Evolutionary conservation across 2,797 vertebrate genomes (phyloP), one percentile per base, ranked within the genome.

Genomic region (Sciurus vulgaris): DNA sequence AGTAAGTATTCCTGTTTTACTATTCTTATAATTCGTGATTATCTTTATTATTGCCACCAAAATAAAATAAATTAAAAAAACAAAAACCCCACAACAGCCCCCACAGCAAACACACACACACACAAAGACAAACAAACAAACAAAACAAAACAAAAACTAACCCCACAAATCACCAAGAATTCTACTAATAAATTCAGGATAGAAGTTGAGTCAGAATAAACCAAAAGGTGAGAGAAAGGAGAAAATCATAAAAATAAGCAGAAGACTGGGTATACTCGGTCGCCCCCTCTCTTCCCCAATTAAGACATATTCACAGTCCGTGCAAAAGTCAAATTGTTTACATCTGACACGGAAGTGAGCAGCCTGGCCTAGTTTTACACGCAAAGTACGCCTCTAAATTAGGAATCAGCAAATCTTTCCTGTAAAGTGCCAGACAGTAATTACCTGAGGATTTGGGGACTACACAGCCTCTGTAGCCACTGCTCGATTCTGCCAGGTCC

Each of bases 321-420:
- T 6, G 6, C 65, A 84, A 84, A 82, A 77, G 44, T 30, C 33
- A 59, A 22, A 78, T 14, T 76, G 26, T 59, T 89, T 84, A 77
- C 54, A 61, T 24, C 8, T 17, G 59, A 67, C 61, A 51, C n/a
- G 33, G 24, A 95, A 84, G 77, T 35, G 10, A 89, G 14, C 35
- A 91, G 86, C 65, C 18, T 38, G 35, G 70, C 33, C 81, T 76
- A 24, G 22, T 18, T 89, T 63, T 54, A 59, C 49, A 47, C 44
- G 74, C 86, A 49, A 89, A 86, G 49, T 77, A 74, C 22, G 89
- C 33, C 2, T 89, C 74, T 93, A 95, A 92, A 82, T 77, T 84
- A 97, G n/a, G 77, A 65, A 51, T 30, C 82, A 84, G 91, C 56
- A 78, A 86, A 81, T 20, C 18, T 67, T 65, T 81, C 35, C 67